Evolutionary conservation across 1,140 invertebrate genomes (phyloP), one percentile per base, ranked within the genome.

Genomic region (Drosophila obscura): DNA sequence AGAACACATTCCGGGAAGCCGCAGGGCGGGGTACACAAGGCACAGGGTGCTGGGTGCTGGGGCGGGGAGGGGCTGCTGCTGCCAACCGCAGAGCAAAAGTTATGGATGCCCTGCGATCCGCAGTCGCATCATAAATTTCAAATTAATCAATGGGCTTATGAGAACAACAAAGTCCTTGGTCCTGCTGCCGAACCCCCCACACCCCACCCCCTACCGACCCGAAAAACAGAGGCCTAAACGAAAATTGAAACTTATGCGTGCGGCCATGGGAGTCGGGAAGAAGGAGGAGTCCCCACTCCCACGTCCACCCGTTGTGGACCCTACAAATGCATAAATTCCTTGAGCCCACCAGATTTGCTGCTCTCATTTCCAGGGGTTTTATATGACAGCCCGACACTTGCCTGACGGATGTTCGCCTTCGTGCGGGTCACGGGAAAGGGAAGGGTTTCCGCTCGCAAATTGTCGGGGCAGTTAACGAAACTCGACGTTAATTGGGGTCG

Each of bases 141-240:
- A 88, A 88, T 88, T 88, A 88, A 88, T 88, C 83, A 88, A 88
- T 88, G 83, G 83, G 83, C 83, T 88, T 88, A 73, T 55, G 35
- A 39, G 35, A 4, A 39, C 35, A 39, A 39, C 35, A 39, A 39
- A 39, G 73, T 43, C 64, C 61, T 50, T 69, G 82, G 81, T 45
- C 43, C 41, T 46, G 55, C 26, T 57, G 35, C 53, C 19, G 7
- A 24, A 11, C 39, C 28, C 28, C 6, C 50, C 16, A 5, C n/a
- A 11, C 16, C 16, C 5, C 16, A 13, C 26, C 15, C n/a, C n/a
- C n/a, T n/a, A n/a, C 13, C 15, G 28, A n/a, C 24, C 19, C 41
- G 11, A 15, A 62, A 52, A 26, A 16, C 28, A 16, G 6, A 4
- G 63, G 55, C 82, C 81, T 81, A 78, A 28, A 52, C 50, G 41